Percentiles rank a stretch among this genome's conserved stretches.
Evolutionary conservation across 2,113 vertebrate species (phyloP).

Genomic region (Lampris megalopsis): DNA sequence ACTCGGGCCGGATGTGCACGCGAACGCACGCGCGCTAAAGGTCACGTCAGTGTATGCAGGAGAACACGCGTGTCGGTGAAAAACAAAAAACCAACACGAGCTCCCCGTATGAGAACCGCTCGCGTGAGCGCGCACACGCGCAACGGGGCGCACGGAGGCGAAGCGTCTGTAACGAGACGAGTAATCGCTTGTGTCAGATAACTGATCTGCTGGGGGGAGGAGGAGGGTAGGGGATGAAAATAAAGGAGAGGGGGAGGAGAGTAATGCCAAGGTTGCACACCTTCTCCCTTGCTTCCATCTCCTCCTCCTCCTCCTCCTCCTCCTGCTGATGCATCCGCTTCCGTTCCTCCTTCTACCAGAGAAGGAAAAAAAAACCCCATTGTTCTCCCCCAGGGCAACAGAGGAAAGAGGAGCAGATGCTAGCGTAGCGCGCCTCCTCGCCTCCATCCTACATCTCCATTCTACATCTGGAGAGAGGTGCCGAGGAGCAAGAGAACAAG

Average conservation of each 20-base stretch:
- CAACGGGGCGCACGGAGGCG: constrained; percentile 50
- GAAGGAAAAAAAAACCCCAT: constrained; percentile 30
- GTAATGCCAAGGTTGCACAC: constrained; percentile 43
- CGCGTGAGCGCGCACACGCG: constrained; percentile 11
- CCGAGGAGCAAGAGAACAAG: constrained; percentile 10
- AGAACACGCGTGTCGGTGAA: constrained; percentile 25
- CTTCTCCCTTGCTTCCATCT: constrained; percentile 11
- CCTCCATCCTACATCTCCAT: constrained; percentile 7
- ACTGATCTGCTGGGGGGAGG: constrained; percentile 62
- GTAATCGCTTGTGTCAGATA: constrained; percentile 79
- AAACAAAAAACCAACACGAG: background rate
- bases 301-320: constrained; percentile 7
- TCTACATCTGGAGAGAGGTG: constrained; percentile 39
- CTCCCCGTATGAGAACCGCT: no score
- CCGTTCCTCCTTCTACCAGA: constrained; percentile 13
- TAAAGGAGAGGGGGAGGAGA: constrained; percentile 19
- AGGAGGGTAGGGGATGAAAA: background rate
- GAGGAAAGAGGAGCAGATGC: constrained; percentile 51
- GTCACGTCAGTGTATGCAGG: constrained; percentile 25
- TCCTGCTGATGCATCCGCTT: background rate
- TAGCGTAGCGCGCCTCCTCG: constrained; percentile 42
- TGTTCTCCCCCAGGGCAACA: constrained; percentile 35
- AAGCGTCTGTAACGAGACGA: constrained; percentile 72
- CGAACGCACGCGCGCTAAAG: constrained; percentile 20
- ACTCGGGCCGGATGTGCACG: background rate